Evolutionary conservation across 2,113 vertebrate genomes (phyloP).

Genomic region (Polypterus bichir): DNA sequence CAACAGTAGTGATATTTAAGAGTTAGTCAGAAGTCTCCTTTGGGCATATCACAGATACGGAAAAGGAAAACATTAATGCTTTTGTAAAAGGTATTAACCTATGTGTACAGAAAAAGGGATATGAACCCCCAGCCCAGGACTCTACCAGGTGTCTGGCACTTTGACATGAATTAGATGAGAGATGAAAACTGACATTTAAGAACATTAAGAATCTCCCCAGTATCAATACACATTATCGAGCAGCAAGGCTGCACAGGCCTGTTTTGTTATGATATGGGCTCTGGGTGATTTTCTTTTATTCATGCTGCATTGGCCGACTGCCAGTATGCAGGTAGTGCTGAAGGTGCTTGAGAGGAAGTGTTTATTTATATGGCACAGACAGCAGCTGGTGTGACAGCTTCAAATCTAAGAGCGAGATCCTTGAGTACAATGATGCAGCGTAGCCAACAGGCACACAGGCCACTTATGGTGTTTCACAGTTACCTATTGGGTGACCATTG

Average conservation of each 20-base stretch:
- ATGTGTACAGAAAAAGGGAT: no score
- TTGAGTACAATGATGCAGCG: neutral
- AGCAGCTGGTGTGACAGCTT: conserved; percentile 1
- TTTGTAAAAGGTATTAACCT: no score
- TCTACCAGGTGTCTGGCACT: neutral
- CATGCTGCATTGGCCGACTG: conserved; percentile 1
- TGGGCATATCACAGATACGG: neutral
- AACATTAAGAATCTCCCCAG: conserved; percentile 2
- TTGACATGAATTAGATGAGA: conserved; percentile 5
- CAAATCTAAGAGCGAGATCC: neutral
- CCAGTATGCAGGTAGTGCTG: conserved; percentile 2
- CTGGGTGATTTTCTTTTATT: conserved; percentile 5
- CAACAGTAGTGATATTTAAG: neutral
- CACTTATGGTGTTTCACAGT: neutral
- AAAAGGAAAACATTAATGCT: neutral
- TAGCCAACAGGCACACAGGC: neutral
- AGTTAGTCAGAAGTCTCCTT: neutral
- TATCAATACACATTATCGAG: conserved; percentile 5
- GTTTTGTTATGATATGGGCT: conserved; percentile 9
- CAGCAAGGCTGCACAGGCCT: neutral
- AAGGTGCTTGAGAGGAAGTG: conserved; percentile 2
- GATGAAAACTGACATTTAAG: conserved; percentile 2
- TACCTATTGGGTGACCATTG: no score
- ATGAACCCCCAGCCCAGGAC: neutral
- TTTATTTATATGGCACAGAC: conserved; percentile 1